Conservation (phyloP, 2,797 vertebrate genomes). For the Podarcis lilfordi region DNA sequence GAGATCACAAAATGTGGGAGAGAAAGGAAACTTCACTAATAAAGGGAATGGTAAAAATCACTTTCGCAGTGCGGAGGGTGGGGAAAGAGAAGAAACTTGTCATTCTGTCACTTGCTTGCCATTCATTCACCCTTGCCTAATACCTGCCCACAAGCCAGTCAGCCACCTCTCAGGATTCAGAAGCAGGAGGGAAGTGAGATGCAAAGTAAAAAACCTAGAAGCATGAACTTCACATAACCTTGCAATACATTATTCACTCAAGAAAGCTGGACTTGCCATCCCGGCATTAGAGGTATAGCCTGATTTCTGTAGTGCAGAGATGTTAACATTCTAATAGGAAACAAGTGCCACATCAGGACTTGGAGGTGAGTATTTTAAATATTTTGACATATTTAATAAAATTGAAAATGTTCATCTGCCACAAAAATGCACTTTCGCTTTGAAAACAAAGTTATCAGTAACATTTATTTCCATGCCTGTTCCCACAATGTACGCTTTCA, state of each 20-base stretch:
- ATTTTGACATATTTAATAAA: background rate
- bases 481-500: background rate
- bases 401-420: background rate
- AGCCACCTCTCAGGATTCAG: background rate
- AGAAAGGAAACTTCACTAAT: background rate
- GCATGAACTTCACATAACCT: background rate
- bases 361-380: background rate
- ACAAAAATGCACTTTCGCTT: background rate
- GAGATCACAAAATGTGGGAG: background rate
- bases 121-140: background rate
- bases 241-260: background rate
- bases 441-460: background rate
- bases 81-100: background rate
- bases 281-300: background rate
- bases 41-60: background rate
- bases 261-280: background rate
- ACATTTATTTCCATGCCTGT: background rate
- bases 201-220: background rate
- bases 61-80: background rate
- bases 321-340: background rate
- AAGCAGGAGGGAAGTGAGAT: background rate
- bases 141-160: background rate
- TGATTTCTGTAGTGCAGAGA: background rate
- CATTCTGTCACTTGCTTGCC: background rate
- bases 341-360: background rate